phyloP scores from a whole-genome alignment of 2,113 vertebrate species.

The Psophia crepitans region DNA sequence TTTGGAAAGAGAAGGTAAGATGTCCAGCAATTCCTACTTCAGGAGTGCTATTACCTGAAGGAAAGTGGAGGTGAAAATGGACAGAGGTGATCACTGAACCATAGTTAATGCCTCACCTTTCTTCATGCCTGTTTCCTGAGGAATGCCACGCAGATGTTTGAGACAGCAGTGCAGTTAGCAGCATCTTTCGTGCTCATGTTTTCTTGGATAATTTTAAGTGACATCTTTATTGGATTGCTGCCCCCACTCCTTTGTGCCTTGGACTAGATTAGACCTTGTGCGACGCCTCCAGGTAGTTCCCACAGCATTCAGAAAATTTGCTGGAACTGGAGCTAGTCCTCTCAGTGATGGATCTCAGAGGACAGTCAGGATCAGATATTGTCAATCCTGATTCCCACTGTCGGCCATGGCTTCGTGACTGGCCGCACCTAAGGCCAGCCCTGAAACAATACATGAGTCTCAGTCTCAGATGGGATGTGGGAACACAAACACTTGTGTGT shows the following conservation, averaged over 20 bases:
- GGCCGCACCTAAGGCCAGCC: constrained; percentile 2
- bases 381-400: constrained; percentile 13
- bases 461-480: constrained; percentile 8
- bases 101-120: background rate
- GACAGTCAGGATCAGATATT: constrained; percentile 9
- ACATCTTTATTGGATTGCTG: background rate
- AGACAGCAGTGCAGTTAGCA: background rate
- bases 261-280: background rate
- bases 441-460: constrained; percentile 29
- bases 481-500: constrained; percentile 28
- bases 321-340: background rate
- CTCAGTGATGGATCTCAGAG: background rate
- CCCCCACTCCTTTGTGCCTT: background rate
- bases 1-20: background rate
- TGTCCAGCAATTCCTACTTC: background rate
- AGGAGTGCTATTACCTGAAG: background rate
- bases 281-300: background rate
- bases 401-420: constrained; percentile 33
- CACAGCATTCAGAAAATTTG: background rate
- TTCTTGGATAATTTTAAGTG: background rate
- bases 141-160: background rate
- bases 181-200: background rate
- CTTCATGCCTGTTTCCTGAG: background rate
- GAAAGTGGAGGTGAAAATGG: background rate
- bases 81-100: background rate